Evolutionary conservation across 2,797 vertebrate genomes (phyloP).

Genomic region (Alosa sapidissima): DNA sequence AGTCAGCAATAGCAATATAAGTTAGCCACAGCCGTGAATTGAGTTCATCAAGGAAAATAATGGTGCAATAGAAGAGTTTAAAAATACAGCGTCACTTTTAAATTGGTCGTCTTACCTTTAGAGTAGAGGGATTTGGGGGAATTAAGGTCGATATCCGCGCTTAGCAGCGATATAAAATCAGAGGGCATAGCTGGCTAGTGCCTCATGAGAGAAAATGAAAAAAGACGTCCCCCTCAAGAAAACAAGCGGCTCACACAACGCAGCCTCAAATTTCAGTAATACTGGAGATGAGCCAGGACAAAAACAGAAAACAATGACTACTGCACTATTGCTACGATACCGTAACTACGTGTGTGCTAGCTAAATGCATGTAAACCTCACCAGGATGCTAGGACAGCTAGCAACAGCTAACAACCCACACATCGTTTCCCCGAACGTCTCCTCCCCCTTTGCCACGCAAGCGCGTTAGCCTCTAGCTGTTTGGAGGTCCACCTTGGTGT

Average conservation of each 20-base stretch:
- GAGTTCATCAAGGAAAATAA: not conserved
- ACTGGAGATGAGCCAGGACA: not conserved
- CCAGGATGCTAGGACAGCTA: constrained; percentile 35
- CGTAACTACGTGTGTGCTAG: constrained; percentile 12
- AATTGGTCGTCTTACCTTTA: constrained; percentile 80
- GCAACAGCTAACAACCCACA: constrained; percentile 46
- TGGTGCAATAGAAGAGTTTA: not conserved
- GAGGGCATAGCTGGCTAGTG: constrained; percentile 91
- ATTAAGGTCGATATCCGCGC: constrained; percentile 94
- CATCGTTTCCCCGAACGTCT: constrained; percentile 47
- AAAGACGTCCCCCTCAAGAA: constrained; percentile 65
- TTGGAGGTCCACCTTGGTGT: constrained; percentile 1
- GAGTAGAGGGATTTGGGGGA: constrained; percentile 94
- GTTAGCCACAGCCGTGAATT: not conserved
- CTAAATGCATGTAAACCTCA: not conserved
- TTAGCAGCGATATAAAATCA: constrained; percentile 97
- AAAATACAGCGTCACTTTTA: not conserved
- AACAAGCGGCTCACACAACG: not conserved
- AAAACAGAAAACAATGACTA: not conserved
- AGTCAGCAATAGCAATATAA: not conserved
- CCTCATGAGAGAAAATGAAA: constrained; percentile 78
- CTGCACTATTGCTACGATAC: not conserved
- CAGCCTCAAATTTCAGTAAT: not conserved
- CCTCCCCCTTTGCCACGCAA: constrained; percentile 53
- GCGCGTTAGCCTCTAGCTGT: constrained; percentile 32